A percentile compares a stretch with the other conserved stretches of the same genome.
These are phyloP conservation scores for Meiosimyza platycephala DNA, from an alignment of 2,888 invertebrate species.

Conservation along the genomic window DNA sequence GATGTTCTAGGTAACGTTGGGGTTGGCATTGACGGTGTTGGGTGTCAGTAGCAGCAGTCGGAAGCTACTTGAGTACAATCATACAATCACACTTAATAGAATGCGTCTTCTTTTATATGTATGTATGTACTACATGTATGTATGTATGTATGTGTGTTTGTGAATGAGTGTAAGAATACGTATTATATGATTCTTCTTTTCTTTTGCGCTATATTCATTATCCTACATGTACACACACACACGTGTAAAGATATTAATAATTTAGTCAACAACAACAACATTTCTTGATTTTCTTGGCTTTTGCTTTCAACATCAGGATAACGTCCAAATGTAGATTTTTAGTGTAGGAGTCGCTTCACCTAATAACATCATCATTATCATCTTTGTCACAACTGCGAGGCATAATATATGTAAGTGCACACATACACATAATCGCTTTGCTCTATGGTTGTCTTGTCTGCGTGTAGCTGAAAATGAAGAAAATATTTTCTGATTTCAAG, in stretches of 20 bases:
- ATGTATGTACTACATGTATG: too few species aligned
- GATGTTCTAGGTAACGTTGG: background rate
- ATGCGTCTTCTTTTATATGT: background rate
- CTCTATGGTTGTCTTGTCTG: too few species aligned
- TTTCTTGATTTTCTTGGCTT: conserved; percentile 15
- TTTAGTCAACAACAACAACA: conserved; percentile 13
- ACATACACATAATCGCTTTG: background rate
- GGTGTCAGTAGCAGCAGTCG: conserved; percentile 10
- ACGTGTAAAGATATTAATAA: background rate
- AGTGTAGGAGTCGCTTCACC: background rate
- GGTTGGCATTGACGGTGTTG: conserved; percentile 2
- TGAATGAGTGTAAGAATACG: background rate
- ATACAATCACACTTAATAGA: background rate
- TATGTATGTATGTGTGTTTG: background rate
- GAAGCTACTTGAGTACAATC: conserved; percentile 12
- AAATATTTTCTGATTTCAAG: too few species aligned
- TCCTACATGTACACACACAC: background rate
- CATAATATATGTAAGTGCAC: background rate
- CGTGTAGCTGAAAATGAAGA: too few species aligned
- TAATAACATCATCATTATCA: conserved; percentile 16
- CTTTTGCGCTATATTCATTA: background rate
- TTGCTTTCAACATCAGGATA: background rate
- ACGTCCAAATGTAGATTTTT: background rate
- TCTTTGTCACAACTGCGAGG: background rate
- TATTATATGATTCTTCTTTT: background rate